Evolutionary conservation across 2,113 vertebrate genomes (phyloP), one percentile per base, ranked within the genome.

Genomic region (Hirundichthys speculiger): DNA sequence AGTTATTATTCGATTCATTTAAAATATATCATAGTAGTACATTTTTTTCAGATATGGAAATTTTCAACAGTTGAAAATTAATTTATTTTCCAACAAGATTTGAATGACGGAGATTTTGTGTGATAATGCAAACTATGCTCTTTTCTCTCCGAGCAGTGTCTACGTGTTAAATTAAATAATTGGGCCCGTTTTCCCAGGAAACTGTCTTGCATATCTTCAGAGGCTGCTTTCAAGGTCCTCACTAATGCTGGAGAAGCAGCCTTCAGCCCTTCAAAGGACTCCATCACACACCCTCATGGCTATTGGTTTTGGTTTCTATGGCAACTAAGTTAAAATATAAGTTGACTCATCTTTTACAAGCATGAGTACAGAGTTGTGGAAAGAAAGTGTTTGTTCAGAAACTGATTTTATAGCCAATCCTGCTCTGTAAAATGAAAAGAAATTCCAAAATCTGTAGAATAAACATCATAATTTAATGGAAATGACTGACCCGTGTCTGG

Each of bases 221-320:
- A 73, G 56, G 69, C 27, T 50, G 74, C 72, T 64, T 55, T 80
- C 81, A 86, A 87, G 83, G 86, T 88, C 79, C 83, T 42, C 46
- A 24, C 38, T 81, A 55, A 77, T 49, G 66, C 50, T 43, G 68
- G 60, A 78, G 72, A 70, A 80, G 71, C 68, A 64, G 67, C 50
- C 64, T 88, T 73, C 71, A 86, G 61, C 74, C 75, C 66, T 72
- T 84, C 77, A 87, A 79, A 86, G 66, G 73, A 75, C 85, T 86
- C 65, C 64, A 75, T 83, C 69, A 72, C 73, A 71, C 78, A 87
- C 73, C 79, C 68, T 34, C 77, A 66, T 81, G 78, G 82, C 83
- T 84, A 82, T 86, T 86, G 83, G 80, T 80, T 89, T 85, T 75
- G 72, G 89, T 91, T 90, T 82, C 89, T 82, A 87, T 91, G 90